Base-by-base conservation (phyloP, 2,888 invertebrate species). In the Drosophila borealis region DNA sequence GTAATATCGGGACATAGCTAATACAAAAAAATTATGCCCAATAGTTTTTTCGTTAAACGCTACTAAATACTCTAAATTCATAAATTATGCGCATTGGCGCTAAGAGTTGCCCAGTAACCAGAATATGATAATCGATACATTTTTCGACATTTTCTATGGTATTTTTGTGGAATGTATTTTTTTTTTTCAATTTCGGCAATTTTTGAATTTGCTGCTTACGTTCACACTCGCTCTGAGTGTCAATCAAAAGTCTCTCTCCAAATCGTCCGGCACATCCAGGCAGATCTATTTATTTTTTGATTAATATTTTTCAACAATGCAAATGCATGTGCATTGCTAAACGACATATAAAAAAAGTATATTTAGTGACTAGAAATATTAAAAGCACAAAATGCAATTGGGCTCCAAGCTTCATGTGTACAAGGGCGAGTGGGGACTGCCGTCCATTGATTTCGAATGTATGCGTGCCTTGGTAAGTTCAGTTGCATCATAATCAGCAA, bases 371-470 rank as follows among this genome's bases (percentile, higher is more conserved):
- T 2, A 25, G 17, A n/a, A 50, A 14, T 45, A 65, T 17, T 17
- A 33, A 50, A 6, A 14, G 0, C 25, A 61, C 14, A 72, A 61
- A 74, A 92, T 92, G 92, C 88, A 89, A 72, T 70, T 91, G 49
- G 91, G 91, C 41, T 89, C 91, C 8, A 88, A 94, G 91, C 92
- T 97, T 79, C 94, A 96, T 92, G 95, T 97, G 77, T 97, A 97
- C 95, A 95, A 95, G 89, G 96, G 97, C 19, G 97, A 97, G 92
- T 98, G 96, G 95, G 97, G 97, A 21, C 93, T 98, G 55, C 96
- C 97, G 0, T 97, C 97, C 0, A 94, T 98, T 66, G 97, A 98
- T 93, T 94, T 95, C 68, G 95, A 96, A 91, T 97, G 97, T 91
- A 93, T 97, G 48, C 95, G 97, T 93, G 94, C 96, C 89, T 93